Conservation (phyloP, 2,113 vertebrate species). For the Arizona elegans region DNA sequence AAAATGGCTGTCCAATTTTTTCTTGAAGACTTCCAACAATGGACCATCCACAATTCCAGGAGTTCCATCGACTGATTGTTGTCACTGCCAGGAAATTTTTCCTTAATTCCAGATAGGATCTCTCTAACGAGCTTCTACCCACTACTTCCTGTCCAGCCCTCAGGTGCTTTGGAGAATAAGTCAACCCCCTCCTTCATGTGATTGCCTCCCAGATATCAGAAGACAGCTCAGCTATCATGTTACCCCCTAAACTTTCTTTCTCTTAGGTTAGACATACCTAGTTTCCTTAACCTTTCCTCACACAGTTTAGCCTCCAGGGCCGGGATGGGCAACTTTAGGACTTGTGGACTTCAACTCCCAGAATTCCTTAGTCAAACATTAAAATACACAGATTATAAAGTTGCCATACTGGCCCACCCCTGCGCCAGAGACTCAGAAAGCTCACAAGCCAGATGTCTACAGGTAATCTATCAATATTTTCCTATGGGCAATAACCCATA, state of each 20-base stretch:
- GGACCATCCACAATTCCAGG: not conserved
- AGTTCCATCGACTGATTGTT: not conserved
- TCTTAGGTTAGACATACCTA: not conserved
- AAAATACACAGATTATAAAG: not conserved
- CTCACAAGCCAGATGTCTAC: not conserved
- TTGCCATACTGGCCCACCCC: not conserved
- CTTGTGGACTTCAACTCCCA: not conserved
- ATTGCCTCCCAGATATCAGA: not conserved
- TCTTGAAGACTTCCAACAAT: not conserved
- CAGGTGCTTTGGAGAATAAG: not conserved
- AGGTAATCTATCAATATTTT: not conserved
- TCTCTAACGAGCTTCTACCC: not conserved
- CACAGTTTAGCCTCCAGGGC: not conserved
- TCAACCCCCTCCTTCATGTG: not conserved
- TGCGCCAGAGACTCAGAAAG: not conserved
- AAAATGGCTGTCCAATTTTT: not conserved
- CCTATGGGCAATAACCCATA: not conserved
- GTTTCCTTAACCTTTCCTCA: not conserved
- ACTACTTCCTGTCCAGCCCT: not conserved
- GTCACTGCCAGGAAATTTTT: not conserved
- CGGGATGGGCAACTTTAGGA: not conserved
- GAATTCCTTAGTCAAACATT: not conserved
- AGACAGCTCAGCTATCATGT: not conserved
- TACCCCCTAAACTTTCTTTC: not conserved
- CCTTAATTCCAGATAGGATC: not conserved